Percentiles rank a stretch among this genome's conserved stretches.
Evolutionary conservation across 2,888 invertebrate genomes (phyloP).

Genomic region (Eueremaeus valkanovi): DNA sequence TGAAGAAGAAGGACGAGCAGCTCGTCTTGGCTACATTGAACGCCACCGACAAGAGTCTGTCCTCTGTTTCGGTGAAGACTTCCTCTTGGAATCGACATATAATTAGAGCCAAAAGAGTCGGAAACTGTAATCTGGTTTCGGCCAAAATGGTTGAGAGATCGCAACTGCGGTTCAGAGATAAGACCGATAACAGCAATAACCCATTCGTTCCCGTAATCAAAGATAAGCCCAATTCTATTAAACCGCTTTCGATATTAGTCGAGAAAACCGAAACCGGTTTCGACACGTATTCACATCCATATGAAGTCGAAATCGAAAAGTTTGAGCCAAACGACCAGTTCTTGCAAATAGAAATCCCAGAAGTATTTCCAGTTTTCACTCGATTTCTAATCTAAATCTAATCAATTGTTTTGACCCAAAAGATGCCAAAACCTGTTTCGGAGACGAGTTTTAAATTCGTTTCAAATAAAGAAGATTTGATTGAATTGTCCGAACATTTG

Average conservation of each 20-base stretch:
- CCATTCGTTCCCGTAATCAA: conserved; percentile 79
- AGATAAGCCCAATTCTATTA: conserved; percentile 80
- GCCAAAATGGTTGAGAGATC: conserved; percentile 58
- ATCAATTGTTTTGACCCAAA: conserved; percentile 49
- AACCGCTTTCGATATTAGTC: conserved; percentile 69
- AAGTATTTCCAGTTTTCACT: conserved; percentile 47
- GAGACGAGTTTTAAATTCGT: conserved; percentile 67
- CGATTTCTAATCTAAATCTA: not conserved
- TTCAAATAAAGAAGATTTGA: conserved; percentile 62
- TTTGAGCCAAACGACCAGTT: conserved; percentile 61
- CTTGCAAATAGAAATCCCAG: conserved; percentile 54
- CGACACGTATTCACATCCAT: conserved; percentile 71
- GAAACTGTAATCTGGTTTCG: conserved; percentile 13
- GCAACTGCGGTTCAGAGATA: conserved; percentile 75
- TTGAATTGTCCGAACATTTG: conserved; percentile 65
- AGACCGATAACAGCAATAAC: conserved; percentile 71
- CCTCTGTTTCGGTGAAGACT: no score
- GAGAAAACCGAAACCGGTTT: conserved; percentile 63
- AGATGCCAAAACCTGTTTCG: conserved; percentile 56
- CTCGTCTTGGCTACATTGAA: conserved; percentile 45
- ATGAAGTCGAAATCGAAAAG: conserved; percentile 73
- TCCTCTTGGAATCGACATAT: conserved; percentile 52
- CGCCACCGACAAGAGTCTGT: no score
- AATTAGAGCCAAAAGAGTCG: not conserved
- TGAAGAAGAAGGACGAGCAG: conserved; percentile 51